Base-by-base conservation (phyloP, 2,797 vertebrate species). In the Xenopus petersii region DNA sequence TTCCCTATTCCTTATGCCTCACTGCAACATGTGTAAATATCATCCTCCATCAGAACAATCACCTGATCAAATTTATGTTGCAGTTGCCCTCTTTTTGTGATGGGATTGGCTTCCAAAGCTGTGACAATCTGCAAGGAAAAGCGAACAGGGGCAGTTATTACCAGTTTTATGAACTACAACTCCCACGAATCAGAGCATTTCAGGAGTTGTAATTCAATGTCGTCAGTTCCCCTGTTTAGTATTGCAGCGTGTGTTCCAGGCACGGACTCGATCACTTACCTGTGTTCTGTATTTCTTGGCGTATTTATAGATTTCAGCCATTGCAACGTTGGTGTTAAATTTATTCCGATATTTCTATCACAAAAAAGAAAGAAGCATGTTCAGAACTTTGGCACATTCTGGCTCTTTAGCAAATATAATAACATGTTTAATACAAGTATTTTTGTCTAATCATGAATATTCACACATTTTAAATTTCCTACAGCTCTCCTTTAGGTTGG, bases 51-150 rank as follows among this genome's bases (percentile, higher is more conserved):
- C 15, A 98, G 90, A 0, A 96, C 94, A 47, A 99, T 95, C 88
- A 99, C 95, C 85, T 98, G 97, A 85, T 98, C 96, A 2, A 99
- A 97, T 88, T 95, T 98, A 92, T 99, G 95, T 89, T 98, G 96
- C 80, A 99, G 92, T 86, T 98, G 97, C 0, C 93, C 98, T 87
- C 96, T 94, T 75, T 93, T 92, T 0, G 96, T 95, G 0, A 90
- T 94, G 75, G 94, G 92, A 86, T 98, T 98, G 0, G 92, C 84
- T 21, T 99, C 98, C 88, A 99, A 88, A 55, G 98, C 96, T 0
- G 80, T 89, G 88, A 94, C 92, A 64, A 99, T 96, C 98, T 99
- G 91, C 58, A 33, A 55, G 79, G 61, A 55, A n/a, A 8, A 59
- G 10, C 15, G 21, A 64, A 67, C 59, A 56, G 3, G 15, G 1